phyloP scores from a whole-genome alignment of 2,797 vertebrate genomes.

The Brachymystax lenok region DNA sequence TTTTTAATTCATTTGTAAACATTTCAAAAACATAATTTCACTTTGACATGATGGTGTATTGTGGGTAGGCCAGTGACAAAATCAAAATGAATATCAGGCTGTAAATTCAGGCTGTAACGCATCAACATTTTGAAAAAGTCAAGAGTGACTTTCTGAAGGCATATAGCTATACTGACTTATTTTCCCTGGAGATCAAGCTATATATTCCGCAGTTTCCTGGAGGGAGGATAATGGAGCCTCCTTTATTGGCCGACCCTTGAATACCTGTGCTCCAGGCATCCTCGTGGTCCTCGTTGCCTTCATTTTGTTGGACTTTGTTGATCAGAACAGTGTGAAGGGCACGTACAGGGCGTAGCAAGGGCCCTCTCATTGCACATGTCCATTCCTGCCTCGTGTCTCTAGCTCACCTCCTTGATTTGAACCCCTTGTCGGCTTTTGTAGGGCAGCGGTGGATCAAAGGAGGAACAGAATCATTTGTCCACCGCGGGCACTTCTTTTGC shows the following conservation, averaged over 20 bases:
- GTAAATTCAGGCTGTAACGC: too few relatives aligned
- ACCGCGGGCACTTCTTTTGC: constrained; percentile 29
- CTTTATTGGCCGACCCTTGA: background rate
- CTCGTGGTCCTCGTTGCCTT: background rate
- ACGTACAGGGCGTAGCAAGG: constrained; percentile 10
- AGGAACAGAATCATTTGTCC: constrained; percentile 59
- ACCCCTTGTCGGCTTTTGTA: constrained; percentile 28
- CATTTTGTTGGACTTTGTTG: constrained; percentile 16
- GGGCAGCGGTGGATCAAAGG: constrained; percentile 63
- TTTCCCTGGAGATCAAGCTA: background rate
- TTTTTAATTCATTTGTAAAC: too few relatives aligned
- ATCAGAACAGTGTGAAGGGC: constrained; percentile 19
- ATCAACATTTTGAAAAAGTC: too few relatives aligned
- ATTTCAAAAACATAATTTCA: too few relatives aligned
- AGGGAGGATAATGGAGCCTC: background rate
- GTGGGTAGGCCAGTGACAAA: too few relatives aligned
- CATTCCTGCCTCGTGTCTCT: constrained; percentile 27
- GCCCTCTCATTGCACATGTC: constrained; percentile 19
- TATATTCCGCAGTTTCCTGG: background rate
- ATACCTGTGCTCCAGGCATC: background rate
- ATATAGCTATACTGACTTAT: too few relatives aligned
- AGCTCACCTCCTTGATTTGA: constrained; percentile 45
- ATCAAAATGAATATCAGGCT: too few relatives aligned
- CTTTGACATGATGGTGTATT: too few relatives aligned
- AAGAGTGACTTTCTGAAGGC: too few relatives aligned